Evolutionary conservation across 2,888 invertebrate species (phyloP), one percentile per base, ranked within the genome.

Genomic region (Entomobrya proxima): DNA sequence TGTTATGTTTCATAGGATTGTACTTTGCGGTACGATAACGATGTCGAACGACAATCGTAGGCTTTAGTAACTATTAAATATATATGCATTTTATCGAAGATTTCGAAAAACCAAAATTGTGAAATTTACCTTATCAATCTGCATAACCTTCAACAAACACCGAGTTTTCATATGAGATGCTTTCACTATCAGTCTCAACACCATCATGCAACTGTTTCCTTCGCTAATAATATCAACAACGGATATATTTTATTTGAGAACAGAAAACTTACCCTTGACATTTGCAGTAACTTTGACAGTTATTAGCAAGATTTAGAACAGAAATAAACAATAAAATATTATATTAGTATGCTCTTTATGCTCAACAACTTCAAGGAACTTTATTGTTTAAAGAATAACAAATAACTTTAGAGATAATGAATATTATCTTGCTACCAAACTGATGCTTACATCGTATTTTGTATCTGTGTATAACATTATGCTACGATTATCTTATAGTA

Each of bases 321-420:
- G 6, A 13, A 55, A 24, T 58, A n/a, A n/a, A n/a, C n/a, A 47
- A 47, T 27, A 24, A 64, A 64, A 27, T 75, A 37, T 21, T 0
- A 21, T 30, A 50, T 32, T 64, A 37, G 11, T 0, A 21, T 30
- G 32, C 18, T 64, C 37, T 44, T 24, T 40, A 44, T 30, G 21
- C 44, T 30, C 21, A 44, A 61, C 61, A 61, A n/a, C 18, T 47
- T 61, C 13, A 61, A 77, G 77, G 77, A 77, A 77, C 77, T 77
- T 77, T 61, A 61, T 44, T 77, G 61, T 40, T 37, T 77, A 35
- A 61, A 52, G 27, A n/a, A 61, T 58, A 35, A 61, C 67, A 67
- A 67, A 67, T 24, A 67, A 40, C 40, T 67, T 21, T 21, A 24
- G 40, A 58, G 58, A 30, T 58, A 58, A n/a, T 30, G 32, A 9